phyloP scores from a whole-genome alignment of 2,888 invertebrate species.

The Notodonta ziczac region DNA sequence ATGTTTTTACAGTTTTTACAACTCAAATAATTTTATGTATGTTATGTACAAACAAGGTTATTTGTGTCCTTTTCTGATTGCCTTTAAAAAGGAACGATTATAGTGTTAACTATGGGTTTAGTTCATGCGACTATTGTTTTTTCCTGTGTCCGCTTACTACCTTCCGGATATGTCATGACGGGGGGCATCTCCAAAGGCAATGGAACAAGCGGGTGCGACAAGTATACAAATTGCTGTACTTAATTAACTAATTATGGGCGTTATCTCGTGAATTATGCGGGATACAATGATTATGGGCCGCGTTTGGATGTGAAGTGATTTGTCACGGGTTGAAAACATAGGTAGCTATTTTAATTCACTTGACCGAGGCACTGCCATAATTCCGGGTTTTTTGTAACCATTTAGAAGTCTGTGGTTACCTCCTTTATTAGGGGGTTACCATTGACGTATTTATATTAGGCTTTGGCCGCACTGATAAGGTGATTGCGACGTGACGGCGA shows the following conservation, averaged over 20 bases:
- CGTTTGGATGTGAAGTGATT: slow-evolving; percentile 46
- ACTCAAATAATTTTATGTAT: no score
- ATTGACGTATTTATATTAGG: no score
- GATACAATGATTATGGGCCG: slow-evolving; percentile 24
- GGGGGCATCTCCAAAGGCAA: background rate
- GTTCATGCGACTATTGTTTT: no score
- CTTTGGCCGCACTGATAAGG: no score
- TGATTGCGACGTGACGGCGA: no score
- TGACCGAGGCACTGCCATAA: background rate
- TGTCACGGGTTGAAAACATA: slow-evolving; percentile 35
- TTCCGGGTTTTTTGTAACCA: background rate
- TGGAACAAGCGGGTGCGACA: background rate
- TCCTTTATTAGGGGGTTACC: no score
- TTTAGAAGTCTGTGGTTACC: background rate
- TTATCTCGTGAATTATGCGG: slow-evolving; percentile 45
- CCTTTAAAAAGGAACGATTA: no score
- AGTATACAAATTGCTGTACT: slow-evolving; percentile 14
- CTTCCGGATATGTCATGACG: background rate
- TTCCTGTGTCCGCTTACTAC: background rate
- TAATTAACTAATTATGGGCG: slow-evolving; percentile 44
- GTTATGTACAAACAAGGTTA: no score
- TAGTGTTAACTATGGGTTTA: no score
- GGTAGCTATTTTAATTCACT: background rate
- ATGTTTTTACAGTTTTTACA: no score
- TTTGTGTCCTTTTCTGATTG: no score